Base-by-base conservation (phyloP, 2,113 vertebrate genomes). In the Ardeotis arabs region DNA sequence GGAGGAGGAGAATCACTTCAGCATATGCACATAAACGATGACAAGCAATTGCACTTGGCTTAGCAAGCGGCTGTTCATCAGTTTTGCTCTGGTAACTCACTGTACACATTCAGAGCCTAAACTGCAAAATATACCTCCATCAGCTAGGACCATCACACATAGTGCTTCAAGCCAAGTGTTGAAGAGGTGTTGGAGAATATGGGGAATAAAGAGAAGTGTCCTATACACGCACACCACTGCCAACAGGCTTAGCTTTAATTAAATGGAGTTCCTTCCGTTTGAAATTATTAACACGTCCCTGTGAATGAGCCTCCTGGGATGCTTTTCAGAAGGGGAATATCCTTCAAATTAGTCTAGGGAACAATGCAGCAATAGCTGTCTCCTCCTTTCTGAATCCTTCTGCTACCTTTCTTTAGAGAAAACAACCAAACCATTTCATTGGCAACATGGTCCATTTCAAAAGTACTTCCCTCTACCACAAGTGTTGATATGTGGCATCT, bases 71-170 rank as follows among this genome's bases (percentile, higher is more conserved):
- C 20, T 62, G 49, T 59, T 95, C 62, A 90, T 90, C 83, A 83
- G 91, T 86, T 90, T 86, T 89, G 86, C 73, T 92, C 76, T 74
- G 60, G 31, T 93, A 93, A 89, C 50, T 90, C 76, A 70, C 55
- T 37, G 37, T 29, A 92, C 90, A 77, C 41, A 67, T 66, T 88
- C 68, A 90, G 10, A 86, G 83, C 31, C 83, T 45, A 39, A 73
- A 73, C 49, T 41, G 59, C 39, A 94, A 93, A 94, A 86, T 70
- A 70, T 3, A 83, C 25, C 55, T 75, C n/a, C 93, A 70, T 90
- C 37, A 95, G 59, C 82, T 59, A 53, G 64, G 56, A 73, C 68
- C 80, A 41, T 58, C 90, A 66, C 72, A 90, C 72, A 69, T 3
- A 1, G 52, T n/a, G 63, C 70, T 83, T 74, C 53, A 86, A 88